Percentiles rank a stretch among this genome's conserved stretches.
phyloP scores from a whole-genome alignment of 2,888 invertebrate genomes.

The Hedya salicella region DNA sequence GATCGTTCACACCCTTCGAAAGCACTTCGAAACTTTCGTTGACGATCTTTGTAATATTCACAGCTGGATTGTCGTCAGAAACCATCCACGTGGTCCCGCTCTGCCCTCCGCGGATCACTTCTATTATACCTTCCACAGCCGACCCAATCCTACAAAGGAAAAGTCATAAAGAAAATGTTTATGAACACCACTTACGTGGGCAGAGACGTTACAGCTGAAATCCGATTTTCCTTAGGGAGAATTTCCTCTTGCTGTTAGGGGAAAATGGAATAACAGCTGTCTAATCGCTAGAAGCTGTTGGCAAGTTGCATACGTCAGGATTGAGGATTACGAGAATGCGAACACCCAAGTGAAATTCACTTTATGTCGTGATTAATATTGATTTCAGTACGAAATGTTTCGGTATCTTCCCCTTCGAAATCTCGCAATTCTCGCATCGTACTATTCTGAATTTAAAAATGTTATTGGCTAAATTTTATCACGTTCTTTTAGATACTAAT shows the following conservation, averaged over 20 bases:
- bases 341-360: conserved; percentile 20
- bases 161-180: conserved; percentile 41
- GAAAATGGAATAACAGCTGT: conserved; percentile 37
- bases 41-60: conserved; percentile 63
- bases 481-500: no score
- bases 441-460: no score
- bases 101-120: conserved; percentile 66
- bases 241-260: conserved; percentile 13
- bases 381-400: neutral
- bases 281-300: conserved; percentile 36
- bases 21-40: conserved; percentile 58
- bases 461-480: no score
- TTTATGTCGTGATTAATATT: conserved; percentile 10
- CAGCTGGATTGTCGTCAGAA: conserved; percentile 67
- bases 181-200: conserved; percentile 33
- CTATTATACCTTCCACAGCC: conserved; percentile 72
- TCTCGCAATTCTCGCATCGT: no score
- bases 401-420: no score
- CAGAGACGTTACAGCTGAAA: conserved; percentile 27
- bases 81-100: conserved; percentile 75
- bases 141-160: conserved; percentile 69
- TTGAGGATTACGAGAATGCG: conserved; percentile 15
- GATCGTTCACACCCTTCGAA: conserved; percentile 47
- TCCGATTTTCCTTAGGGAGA: conserved; percentile 27
- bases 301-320: conserved; percentile 17